Evolutionary conservation across 2,797 vertebrate genomes (phyloP).

Genomic region (Poeciliopsis turneri): DNA sequence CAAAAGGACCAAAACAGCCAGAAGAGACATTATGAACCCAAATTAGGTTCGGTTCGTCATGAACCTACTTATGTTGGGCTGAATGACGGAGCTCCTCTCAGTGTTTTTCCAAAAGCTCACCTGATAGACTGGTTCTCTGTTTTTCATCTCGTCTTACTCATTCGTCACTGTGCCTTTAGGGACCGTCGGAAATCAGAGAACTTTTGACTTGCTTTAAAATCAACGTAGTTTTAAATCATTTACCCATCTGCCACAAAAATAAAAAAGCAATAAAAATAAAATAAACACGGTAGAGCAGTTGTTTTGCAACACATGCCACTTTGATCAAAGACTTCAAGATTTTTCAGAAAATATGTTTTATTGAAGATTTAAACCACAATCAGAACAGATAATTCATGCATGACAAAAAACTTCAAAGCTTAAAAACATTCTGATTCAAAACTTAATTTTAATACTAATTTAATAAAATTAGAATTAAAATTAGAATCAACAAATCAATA

Average conservation of each 20-base stretch:
- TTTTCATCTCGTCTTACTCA: no score
- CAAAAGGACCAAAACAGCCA: slow-evolving; percentile 3
- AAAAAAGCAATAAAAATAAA: not conserved
- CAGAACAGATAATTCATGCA: not conserved
- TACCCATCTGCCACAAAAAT: not conserved
- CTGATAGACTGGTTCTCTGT: not conserved
- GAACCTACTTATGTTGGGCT: not conserved
- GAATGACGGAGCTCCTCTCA: not conserved
- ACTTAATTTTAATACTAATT: no score
- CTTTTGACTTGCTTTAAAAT: not conserved
- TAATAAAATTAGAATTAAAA: no score
- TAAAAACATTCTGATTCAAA: not conserved
- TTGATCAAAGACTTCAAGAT: not conserved
- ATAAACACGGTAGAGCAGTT: not conserved
- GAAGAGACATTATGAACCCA: slow-evolving; percentile 1
- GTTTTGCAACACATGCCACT: not conserved
- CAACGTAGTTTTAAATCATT: no score
- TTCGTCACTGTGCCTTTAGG: not conserved
- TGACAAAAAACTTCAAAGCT: not conserved
- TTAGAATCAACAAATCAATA: no score
- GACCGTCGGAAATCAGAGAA: not conserved
- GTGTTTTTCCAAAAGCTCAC: not conserved
- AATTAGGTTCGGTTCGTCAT: not conserved
- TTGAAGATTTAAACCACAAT: not conserved
- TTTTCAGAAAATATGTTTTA: not conserved